These are phyloP conservation scores for Drosophila tropicalis DNA, from an alignment of 1,140 invertebrate species.

Conservation along the genomic window DNA sequence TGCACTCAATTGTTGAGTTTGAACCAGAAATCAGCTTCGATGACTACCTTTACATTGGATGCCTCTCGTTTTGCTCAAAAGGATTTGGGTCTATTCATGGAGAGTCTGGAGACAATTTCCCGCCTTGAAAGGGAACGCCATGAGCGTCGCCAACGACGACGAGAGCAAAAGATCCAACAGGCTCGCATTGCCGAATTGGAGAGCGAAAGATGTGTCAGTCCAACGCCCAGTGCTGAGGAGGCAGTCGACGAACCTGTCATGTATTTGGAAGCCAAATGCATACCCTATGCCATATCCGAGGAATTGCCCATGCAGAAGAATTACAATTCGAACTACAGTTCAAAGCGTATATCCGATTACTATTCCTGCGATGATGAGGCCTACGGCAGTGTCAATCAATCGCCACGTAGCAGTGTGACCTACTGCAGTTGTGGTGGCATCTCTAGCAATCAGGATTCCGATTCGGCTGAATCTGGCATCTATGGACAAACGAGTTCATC, in stretches of 20 bases:
- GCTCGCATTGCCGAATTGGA: conserved; percentile 42
- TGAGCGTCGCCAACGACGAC: conserved; percentile 45
- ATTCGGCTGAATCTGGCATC: conserved; percentile 65
- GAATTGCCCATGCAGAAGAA: not conserved
- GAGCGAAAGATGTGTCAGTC: conserved; percentile 39
- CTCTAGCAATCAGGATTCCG: conserved; percentile 35
- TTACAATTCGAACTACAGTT: too few species aligned
- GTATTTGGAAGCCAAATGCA: conserved; percentile 67
- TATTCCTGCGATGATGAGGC: conserved; percentile 63
- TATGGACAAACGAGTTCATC: conserved; percentile 24
- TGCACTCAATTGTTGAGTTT: conserved; percentile 50
- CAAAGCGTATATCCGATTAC: conserved; percentile 21
- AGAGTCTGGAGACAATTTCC: conserved; percentile 67
- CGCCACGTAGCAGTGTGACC: conserved; percentile 58
- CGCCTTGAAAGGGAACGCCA: conserved; percentile 58
- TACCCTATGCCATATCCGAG: conserved; percentile 54
- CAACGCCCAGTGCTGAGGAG: conserved; percentile 60
- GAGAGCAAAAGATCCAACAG: conserved; percentile 35
- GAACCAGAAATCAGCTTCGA: conserved; percentile 1
- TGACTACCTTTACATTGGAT: conserved; percentile 54
- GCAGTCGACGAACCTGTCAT: conserved; percentile 58
- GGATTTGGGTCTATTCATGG: conserved; percentile 63
- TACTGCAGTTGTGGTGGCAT: conserved; percentile 53
- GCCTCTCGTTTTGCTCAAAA: conserved; percentile 44
- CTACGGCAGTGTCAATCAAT: conserved; percentile 51